A percentile compares a stretch with the other conserved stretches of the same genome.
These are phyloP conservation scores for Montipora capitata DNA, from an alignment of 92 coral and sea anemone species.

Conservation along the genomic window DNA sequence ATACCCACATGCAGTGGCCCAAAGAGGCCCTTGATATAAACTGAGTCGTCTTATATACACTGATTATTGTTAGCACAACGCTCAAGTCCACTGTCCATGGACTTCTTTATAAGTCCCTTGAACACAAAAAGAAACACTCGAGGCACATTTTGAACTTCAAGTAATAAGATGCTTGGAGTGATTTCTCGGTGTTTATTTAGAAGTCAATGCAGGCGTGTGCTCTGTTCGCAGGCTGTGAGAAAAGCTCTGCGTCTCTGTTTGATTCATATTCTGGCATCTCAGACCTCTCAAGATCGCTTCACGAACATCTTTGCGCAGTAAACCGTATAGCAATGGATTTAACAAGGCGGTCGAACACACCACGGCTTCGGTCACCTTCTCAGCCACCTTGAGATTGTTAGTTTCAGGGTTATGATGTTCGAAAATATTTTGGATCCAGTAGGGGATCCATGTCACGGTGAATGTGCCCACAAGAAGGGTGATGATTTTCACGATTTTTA, in stretches of 20 bases:
- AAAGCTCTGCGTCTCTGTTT: conserved; percentile 34
- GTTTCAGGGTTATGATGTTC: conserved; percentile 56
- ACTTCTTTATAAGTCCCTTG: no score
- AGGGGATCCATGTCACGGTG: conserved; percentile 92
- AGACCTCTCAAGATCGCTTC: conserved; percentile 74
- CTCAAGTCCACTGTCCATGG: no score
- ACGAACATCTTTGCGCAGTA: conserved; percentile 91
- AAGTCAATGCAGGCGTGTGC: neutral
- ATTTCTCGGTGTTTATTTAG: no score
- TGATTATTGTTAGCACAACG: no score
- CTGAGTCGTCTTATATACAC: no score
- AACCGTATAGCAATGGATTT: conserved; percentile 92
- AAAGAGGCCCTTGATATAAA: no score
- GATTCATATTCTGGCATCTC: conserved; percentile 84
- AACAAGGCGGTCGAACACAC: conserved; percentile 90
- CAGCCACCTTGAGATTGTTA: conserved; percentile 18
- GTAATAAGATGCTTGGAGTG: no score
- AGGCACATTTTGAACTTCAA: neutral
- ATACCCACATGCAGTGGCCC: no score
- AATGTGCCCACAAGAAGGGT: conserved; percentile 95
- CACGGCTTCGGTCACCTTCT: conserved; percentile 66
- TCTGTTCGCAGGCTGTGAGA: conserved; percentile 36
- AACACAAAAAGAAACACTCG: neutral
- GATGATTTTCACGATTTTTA: conserved; percentile 84
- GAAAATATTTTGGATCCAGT: conserved; percentile 73